Percentiles rank a stretch among this genome's conserved stretches.
Evolutionary conservation across 37 sponge, comb jelly and placozoan genomes (phyloP).

Genomic region (Mnemiopsis leidyi): DNA sequence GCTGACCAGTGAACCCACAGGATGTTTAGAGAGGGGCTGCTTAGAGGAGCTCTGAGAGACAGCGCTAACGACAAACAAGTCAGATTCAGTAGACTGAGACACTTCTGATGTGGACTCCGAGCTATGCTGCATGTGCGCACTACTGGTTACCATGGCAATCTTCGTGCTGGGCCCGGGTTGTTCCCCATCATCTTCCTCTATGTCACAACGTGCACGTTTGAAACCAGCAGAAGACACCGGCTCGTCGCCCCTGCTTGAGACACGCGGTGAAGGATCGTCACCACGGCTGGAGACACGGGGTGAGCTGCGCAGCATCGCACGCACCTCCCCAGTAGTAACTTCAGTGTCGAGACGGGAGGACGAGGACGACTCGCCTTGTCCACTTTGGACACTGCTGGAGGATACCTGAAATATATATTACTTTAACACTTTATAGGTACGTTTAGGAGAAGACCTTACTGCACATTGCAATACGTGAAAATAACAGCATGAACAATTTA

Average conservation of each 20-base stretch:
- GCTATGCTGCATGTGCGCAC: slow-evolving; percentile 38
- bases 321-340: slow-evolving; percentile 35
- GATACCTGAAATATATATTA: not conserved
- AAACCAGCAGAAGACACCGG: slow-evolving; percentile 20
- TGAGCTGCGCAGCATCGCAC: slow-evolving; percentile 47
- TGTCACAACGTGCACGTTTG: slow-evolving; percentile 56
- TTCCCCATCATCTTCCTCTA: slow-evolving; percentile 50
- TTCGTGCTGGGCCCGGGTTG: slow-evolving; percentile 59
- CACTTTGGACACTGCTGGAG: not conserved
- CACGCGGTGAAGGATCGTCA: slow-evolving; percentile 5
- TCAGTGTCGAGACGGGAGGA: not conserved
- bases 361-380: not conserved
- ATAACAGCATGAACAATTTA: too few relatives aligned
- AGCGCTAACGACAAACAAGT: not conserved
- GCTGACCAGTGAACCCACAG: slow-evolving; percentile 5
- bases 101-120: slow-evolving; percentile 20
- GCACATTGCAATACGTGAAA: too few relatives aligned
- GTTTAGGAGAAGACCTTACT: too few relatives aligned
- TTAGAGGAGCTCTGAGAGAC: slow-evolving; percentile 31
- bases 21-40: not conserved
- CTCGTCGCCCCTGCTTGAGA: slow-evolving; percentile 38
- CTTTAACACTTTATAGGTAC: too few relatives aligned
- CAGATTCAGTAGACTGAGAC: not conserved
- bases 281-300: slow-evolving; percentile 38
- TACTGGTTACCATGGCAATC: slow-evolving; percentile 51